phyloP scores from a whole-genome alignment of 2,113 vertebrate genomes.

The Ahaetulla prasina region DNA sequence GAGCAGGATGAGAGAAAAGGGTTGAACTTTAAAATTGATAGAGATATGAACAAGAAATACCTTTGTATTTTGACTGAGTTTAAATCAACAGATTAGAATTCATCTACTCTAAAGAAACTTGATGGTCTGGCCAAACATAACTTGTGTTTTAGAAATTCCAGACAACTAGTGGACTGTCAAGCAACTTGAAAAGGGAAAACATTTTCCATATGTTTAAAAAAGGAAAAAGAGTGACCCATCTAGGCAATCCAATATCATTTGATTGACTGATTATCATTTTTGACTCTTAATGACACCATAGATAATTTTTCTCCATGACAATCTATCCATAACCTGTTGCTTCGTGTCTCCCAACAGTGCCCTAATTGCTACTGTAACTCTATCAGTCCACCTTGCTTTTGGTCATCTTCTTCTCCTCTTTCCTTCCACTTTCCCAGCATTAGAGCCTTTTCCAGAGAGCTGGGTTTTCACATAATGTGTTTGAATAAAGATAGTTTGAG shows the following conservation, averaged over 20 bases:
- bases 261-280: background rate
- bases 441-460: background rate
- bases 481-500: background rate
- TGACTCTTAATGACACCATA: background rate
- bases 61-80: background rate
- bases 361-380: background rate
- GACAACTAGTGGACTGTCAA: background rate
- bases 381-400: background rate
- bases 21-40: background rate
- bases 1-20: background rate
- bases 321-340: background rate
- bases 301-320: background rate
- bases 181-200: background rate
- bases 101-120: background rate
- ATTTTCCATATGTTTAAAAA: background rate
- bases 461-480: background rate
- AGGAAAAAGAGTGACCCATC: background rate
- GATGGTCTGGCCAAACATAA: background rate
- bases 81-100: background rate
- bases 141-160: too few species aligned
- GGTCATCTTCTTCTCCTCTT: background rate
- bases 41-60: background rate
- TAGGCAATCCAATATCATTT: background rate
- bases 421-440: background rate
- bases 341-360: background rate